phyloP scores from a whole-genome alignment of 2,888 invertebrate species.

The Dromius quadrimaculatus region DNA sequence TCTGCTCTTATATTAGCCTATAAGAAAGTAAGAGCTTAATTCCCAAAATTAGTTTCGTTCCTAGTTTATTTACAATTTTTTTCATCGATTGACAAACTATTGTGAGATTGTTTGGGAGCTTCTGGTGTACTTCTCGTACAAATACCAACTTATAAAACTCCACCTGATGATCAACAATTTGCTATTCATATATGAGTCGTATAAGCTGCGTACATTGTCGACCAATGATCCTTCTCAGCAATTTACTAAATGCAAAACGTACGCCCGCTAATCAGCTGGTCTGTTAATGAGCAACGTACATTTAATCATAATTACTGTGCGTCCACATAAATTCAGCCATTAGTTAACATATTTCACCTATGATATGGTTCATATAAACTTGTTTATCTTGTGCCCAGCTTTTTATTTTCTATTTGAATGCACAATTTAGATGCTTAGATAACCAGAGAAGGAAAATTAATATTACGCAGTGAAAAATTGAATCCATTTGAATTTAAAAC shows the following conservation, averaged over 20 bases:
- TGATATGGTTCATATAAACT: constrained; percentile 16
- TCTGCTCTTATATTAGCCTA: too few species aligned
- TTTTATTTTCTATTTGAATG: constrained; percentile 3
- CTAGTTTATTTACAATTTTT: too few species aligned
- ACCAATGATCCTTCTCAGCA: background rate
- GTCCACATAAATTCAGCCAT: constrained; percentile 35
- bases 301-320: constrained; percentile 42
- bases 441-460: background rate
- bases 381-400: constrained; percentile 4
- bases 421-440: constrained; percentile 13
- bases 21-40: too few species aligned
- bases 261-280: constrained; percentile 37
- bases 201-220: background rate
- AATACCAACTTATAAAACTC: background rate
- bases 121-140: background rate
- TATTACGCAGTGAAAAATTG: background rate
- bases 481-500: constrained; percentile 1
- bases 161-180: constrained; percentile 41
- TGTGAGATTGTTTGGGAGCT: background rate
- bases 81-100: background rate
- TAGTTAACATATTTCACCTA: constrained; percentile 23
- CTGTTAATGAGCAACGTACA: constrained; percentile 20
- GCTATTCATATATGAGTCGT: constrained; percentile 33
- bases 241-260: background rate
- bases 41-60: too few species aligned